Base-by-base conservation (phyloP, 92 coral and sea anemone genomes). In the Porites rus region DNA sequence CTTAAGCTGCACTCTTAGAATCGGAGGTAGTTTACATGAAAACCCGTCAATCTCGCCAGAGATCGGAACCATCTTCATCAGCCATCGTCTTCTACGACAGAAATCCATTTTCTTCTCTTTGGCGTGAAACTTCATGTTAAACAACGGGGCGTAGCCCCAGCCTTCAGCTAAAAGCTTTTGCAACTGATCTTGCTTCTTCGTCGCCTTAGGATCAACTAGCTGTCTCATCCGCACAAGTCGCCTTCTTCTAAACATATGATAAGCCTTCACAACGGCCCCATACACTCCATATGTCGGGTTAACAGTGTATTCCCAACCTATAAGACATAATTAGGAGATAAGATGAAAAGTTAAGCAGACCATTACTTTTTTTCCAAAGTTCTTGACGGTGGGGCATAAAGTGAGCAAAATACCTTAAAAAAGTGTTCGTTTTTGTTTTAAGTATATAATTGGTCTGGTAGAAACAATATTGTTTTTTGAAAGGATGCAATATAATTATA, bases 91-190 rank as follows among this genome's bases (percentile, higher is more conserved):
- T 77, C 99, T 93, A 59, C 99, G 90, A 54, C 92, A 96, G 77
- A 97, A 97, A 89, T 97, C 99, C 94, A 97, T 84, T 77, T 91
- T 97, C 90, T 96, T 87, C 72, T 97, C 98, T 69, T 95, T 95
- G 77, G 94, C 92, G 84, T 95, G 98, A 88, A 94, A 90, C 89
- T 95, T 97, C 95, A 94, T 84, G 60, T 87, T 94, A 66, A 97
- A 97, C 69, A 91, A 75, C 24, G 98, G 98, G 1, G 99, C 96
- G 82, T 95, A 97, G 38, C 96, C 99, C 99, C 99, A 97, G 10
- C 99, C 99, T 65, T 97, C 98, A 24, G 88, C 91, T 5, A 93
- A 89, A 18, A 97, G 84, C 71, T 95, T 92, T 79, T 91, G 91
- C 80, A 93, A 81, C 60, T 96, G 93, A 31, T 90, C 94, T 93